Evolutionary conservation across 2,888 invertebrate species (phyloP).

Genomic region (Crioceris asparagi): DNA sequence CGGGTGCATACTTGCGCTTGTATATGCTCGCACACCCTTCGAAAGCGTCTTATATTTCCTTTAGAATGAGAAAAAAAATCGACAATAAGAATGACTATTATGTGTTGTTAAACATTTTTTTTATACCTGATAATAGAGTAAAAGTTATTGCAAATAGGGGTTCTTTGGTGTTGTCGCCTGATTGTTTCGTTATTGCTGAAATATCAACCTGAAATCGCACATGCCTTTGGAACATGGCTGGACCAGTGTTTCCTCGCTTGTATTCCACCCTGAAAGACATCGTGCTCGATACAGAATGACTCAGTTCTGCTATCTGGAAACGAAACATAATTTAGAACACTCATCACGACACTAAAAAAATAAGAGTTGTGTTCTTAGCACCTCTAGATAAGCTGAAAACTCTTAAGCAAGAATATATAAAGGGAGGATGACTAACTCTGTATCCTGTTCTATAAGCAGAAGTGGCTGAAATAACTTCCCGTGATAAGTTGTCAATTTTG

Average conservation of each 20-base stretch:
- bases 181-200: constrained; percentile 73
- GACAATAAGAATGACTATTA: neutral
- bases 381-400: too few relatives aligned
- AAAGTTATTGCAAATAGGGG: constrained; percentile 88
- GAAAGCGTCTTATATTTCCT: constrained; percentile 92
- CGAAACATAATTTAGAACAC: too few relatives aligned
- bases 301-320: constrained; percentile 83
- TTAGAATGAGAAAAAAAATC: too few relatives aligned
- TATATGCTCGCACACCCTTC: constrained; percentile 92
- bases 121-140: constrained; percentile 77
- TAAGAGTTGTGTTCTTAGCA: too few relatives aligned
- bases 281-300: constrained; percentile 96
- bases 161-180: constrained; percentile 61
- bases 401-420: too few relatives aligned
- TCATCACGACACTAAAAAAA: too few relatives aligned
- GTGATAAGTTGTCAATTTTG: too few relatives aligned
- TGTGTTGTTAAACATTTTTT: neutral
- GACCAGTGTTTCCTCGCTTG: constrained; percentile 85
- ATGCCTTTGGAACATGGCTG: constrained; percentile 93
- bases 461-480: too few relatives aligned
- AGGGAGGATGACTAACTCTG: too few relatives aligned
- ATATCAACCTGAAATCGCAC: constrained; percentile 91
- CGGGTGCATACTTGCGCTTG: constrained; percentile 60
- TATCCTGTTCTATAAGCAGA: too few relatives aligned
- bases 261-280: constrained; percentile 98